A percentile compares a stretch with the other conserved stretches of the same genome.
Evolutionary conservation across 2,797 vertebrate genomes (phyloP).

Genomic region (Aplochiton taeniatus): DNA sequence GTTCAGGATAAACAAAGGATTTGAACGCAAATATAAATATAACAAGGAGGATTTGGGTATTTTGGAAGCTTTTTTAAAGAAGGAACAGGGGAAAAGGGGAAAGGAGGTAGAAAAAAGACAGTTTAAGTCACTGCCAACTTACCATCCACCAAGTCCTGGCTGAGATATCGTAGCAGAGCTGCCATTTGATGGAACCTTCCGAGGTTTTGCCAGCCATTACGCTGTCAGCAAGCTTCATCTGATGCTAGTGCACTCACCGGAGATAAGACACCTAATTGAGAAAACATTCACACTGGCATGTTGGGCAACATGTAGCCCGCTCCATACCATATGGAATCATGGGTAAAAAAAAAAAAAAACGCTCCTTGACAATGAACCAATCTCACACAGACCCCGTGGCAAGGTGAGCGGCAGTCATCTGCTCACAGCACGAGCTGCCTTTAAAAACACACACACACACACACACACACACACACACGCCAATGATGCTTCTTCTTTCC

Average conservation of each 20-base stretch:
- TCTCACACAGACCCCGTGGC: slow-evolving; percentile 97
- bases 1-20: slow-evolving; percentile 57
- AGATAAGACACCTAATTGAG: slow-evolving; percentile 98
- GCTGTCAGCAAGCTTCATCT: slow-evolving; percentile 99
- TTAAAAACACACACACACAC: slow-evolving; percentile 44
- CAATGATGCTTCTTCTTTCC: slow-evolving; percentile 77
- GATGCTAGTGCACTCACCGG: slow-evolving; percentile 94
- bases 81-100: slow-evolving; percentile 78
- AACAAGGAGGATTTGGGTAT: slow-evolving; percentile 79
- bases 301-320: slow-evolving; percentile 97
- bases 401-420: slow-evolving; percentile 98
- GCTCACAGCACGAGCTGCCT: slow-evolving; percentile 85
- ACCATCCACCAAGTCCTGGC: slow-evolving; percentile 99
- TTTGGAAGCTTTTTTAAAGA: slow-evolving; percentile 72
- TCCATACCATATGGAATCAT: slow-evolving; percentile 98
- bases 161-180: slow-evolving; percentile 99
- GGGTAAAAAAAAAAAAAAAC: slow-evolving; percentile 90
- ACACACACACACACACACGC: slow-evolving; percentile 77
- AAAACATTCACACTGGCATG: slow-evolving; percentile 98
- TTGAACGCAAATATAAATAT: slow-evolving; percentile 17
- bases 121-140: slow-evolving; percentile 87
- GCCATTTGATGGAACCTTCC: slow-evolving; percentile 99
- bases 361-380: slow-evolving; percentile 98
- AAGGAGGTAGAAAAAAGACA: slow-evolving; percentile 67
- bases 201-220: slow-evolving; percentile 97